Evolutionary conservation across 2,113 vertebrate species (phyloP).

Genomic region (Eulacestoma nigropectus): DNA sequence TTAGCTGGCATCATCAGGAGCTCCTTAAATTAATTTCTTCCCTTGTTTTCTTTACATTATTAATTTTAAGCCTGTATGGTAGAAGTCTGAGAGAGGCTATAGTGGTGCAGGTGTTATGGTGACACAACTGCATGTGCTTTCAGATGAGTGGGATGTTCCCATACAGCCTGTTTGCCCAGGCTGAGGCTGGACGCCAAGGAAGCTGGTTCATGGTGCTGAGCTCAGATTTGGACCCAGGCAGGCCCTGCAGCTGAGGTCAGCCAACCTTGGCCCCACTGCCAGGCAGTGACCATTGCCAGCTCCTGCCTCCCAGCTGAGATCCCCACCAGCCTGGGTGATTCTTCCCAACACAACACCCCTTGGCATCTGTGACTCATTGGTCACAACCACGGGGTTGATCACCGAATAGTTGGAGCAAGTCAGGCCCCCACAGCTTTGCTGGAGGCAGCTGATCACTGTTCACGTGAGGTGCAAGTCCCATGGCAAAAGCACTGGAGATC

Average conservation of each 20-base stretch:
- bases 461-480: accelerated
- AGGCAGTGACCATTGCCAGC: neutral
- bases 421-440: neutral
- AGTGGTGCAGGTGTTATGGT: accelerated
- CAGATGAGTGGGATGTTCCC: neutral
- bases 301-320: neutral
- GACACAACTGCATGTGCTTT: accelerated
- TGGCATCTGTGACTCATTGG: neutral
- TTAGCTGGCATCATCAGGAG: neutral
- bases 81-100: neutral
- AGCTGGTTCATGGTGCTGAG: neutral
- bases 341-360: accelerated
- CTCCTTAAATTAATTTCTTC: neutral
- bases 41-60: neutral
- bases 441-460: neutral
- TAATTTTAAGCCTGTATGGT: neutral
- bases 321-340: accelerated
- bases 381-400: accelerated
- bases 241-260: accelerated
- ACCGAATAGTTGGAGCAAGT: neutral
- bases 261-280: neutral
- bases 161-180: neutral
- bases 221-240: neutral
- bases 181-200: neutral
- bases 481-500: neutral